Evolutionary conservation across 2,113 vertebrate genomes (phyloP).

Genomic region (Excalfactoria chinensis): DNA sequence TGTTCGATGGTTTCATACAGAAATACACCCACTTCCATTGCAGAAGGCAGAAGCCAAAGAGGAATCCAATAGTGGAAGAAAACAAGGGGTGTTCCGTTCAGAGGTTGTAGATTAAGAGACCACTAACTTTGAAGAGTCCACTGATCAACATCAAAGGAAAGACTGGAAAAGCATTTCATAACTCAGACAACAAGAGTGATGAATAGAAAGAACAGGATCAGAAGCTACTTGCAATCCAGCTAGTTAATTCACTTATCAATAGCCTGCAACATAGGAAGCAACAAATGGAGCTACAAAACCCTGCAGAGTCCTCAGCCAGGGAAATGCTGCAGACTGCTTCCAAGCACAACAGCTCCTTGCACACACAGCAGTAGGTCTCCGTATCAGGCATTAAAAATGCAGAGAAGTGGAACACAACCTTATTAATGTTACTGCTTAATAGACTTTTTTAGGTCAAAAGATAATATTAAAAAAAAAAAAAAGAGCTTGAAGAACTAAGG

Average conservation of each 20-base stretch:
- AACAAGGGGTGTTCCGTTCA: not conserved
- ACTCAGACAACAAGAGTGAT: not conserved
- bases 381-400: not conserved
- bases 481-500: not conserved
- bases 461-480: not conserved
- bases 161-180: not conserved
- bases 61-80: not conserved
- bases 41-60: not conserved
- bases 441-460: not conserved
- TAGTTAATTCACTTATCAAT: not conserved
- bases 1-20: not conserved
- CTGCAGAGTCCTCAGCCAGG: not conserved
- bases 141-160: not conserved
- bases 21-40: not conserved
- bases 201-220: not conserved
- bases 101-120: not conserved
- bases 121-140: not conserved
- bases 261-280: not conserved
- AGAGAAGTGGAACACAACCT: not conserved
- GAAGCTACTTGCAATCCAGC: not conserved
- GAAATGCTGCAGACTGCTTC: not conserved
- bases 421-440: not conserved
- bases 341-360: too few species aligned
- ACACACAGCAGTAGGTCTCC: not conserved
- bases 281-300: not conserved